phyloP scores from a whole-genome alignment of 2,113 vertebrate species.

The Martes martes region DNA sequence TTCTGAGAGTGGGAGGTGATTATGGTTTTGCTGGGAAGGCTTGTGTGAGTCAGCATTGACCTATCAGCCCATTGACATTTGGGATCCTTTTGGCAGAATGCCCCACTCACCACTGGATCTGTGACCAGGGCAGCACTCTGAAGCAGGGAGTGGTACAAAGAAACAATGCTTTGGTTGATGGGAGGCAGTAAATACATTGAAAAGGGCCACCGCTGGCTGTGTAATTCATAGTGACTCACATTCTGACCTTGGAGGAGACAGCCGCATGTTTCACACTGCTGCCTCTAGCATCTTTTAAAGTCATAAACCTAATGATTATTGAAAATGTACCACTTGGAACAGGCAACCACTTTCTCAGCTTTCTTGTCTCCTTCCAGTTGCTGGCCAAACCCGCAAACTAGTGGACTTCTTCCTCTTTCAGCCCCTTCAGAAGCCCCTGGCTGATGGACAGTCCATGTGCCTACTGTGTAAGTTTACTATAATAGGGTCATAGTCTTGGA shows the following conservation, averaged over 20 bases:
- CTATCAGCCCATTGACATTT: conserved; percentile 11
- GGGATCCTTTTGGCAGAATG: neutral
- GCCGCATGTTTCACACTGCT: neutral
- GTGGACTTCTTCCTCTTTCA: neutral
- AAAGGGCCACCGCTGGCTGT: neutral
- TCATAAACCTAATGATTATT: neutral
- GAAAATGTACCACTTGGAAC: neutral
- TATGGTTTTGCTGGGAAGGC: neutral
- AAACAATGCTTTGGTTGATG: neutral
- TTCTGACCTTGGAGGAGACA: neutral
- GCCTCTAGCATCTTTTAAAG: neutral
- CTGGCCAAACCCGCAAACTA: neutral
- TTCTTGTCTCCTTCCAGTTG: neutral
- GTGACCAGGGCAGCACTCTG: neutral
- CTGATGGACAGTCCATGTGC: neutral
- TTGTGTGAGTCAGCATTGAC: neutral
- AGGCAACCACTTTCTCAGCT: neutral
- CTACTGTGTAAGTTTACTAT: neutral
- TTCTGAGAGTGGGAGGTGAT: neutral
- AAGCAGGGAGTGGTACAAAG: too few species aligned
- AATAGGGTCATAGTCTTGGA: neutral
- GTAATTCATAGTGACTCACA: neutral
- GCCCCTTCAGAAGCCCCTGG: neutral
- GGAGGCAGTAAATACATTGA: neutral
- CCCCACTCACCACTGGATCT: neutral